Base-by-base conservation (phyloP, 2,888 invertebrate genomes). In the Aleiodes alternator region DNA sequence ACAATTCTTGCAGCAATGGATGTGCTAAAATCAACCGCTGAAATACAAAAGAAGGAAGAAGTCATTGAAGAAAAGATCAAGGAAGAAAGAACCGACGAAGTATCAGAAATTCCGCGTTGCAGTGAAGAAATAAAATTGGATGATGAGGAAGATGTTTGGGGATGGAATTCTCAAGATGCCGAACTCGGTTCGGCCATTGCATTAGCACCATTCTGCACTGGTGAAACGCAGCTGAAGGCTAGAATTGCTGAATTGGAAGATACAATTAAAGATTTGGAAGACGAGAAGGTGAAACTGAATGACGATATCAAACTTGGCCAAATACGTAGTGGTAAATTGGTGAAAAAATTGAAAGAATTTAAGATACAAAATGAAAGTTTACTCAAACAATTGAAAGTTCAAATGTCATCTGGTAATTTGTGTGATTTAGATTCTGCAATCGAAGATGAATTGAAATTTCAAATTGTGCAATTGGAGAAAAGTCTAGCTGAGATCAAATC, bases 311-410 rank as follows among this genome's bases (percentile, higher is more conserved):
- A 93, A 79, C 90, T 92, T 38, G 90, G 92, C 76, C 94, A 95
- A 87, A 89, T 93, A 0, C 96, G 96, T 86, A 93, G 94, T 43
- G 92, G 93, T 1, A 97, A 96, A 90, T 92, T 96, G 80, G 90
- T 97, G 81, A 95, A 95, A 83, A 97, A 96, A 88, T 90, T 97
- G 57, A 97, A 96, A 88, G 95, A 96, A 85, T 92, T 96, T 72
- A 97, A 97, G 88, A 89, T 90, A 2, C 92, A 92, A 77, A 92
- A 94, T 84, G 94, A 94, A 51, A 90, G 91, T 80, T 87, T 94
- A 51, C 89, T 90, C 11, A 91, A 91, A 73, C 92, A 93, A 86
- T 83, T 92, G 75, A 92, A 91, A 81, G 87, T 91, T 31, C 90
- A 91, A 50, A 91, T 91, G 82, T 91, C 92, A 70, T 83, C 91